Percentiles rank a stretch among this genome's conserved stretches.
These are phyloP conservation scores for Ochropacha duplaris DNA, from an alignment of 2,888 invertebrate genomes.

Conservation along the genomic window DNA sequence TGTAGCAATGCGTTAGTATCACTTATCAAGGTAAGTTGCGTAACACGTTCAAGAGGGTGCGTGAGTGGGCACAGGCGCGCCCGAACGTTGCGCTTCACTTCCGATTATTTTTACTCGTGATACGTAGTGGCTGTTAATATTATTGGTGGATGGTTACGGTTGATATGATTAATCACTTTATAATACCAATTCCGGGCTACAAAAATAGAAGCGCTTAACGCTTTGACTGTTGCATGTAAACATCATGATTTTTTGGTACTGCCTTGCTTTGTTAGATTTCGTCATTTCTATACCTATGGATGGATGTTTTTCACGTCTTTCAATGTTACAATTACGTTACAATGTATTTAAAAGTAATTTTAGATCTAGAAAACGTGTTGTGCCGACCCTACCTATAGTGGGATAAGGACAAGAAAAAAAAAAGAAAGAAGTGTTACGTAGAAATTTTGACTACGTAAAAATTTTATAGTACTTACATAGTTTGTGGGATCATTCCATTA, in stretches of 20 bases:
- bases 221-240: not conserved
- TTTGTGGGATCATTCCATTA: no score
- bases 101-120: constrained; percentile 26
- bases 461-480: no score
- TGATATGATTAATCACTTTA: not conserved
- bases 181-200: not conserved
- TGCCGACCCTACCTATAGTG: no score
- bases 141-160: constrained; percentile 1
- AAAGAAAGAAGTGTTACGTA: no score
- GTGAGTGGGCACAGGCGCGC: constrained; percentile 32
- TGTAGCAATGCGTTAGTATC: constrained; percentile 67
- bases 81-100: constrained; percentile 31
- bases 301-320: no score
- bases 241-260: not conserved
- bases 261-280: no score
- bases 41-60: constrained; percentile 52
- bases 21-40: constrained; percentile 60
- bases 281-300: no score
- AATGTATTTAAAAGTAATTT: no score
- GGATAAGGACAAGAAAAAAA: no score
- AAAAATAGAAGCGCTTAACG: not conserved
- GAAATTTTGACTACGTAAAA: no score
- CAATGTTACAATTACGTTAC: no score
- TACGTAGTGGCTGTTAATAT: not conserved
- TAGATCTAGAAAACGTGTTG: no score